Conservation (phyloP, 2,888 invertebrate genomes). For the Ecdyonurus torrentis region DNA sequence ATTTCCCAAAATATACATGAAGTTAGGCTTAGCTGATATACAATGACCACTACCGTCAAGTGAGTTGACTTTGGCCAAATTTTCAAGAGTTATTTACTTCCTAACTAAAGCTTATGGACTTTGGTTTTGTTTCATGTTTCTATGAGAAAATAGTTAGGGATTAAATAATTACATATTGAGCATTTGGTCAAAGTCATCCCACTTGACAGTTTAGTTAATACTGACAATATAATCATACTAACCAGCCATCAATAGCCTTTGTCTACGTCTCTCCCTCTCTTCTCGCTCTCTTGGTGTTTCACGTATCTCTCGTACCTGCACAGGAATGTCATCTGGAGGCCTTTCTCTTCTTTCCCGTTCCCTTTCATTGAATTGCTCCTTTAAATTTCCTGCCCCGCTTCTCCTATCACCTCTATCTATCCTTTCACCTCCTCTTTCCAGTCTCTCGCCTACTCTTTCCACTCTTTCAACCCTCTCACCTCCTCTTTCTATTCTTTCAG, state of each 20-base stretch:
- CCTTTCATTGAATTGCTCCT: constrained; percentile 2
- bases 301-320: constrained; percentile 5
- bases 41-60: no score
- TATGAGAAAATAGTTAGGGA: no score
- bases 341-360: constrained; percentile 9
- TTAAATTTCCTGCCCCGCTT: constrained; percentile 19
- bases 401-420: constrained; percentile 37
- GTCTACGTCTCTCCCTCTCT: constrained; percentile 38
- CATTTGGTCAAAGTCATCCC: no score
- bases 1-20: constrained; percentile 14
- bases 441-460: constrained; percentile 25
- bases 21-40: no score
- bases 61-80: no score
- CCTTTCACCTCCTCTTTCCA: constrained; percentile 16
- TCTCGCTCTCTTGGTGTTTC: constrained; percentile 23
- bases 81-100: no score
- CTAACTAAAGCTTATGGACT: no score
- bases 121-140: no score
- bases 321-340: constrained; percentile 18
- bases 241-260: constrained; percentile 53
- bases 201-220: no score
- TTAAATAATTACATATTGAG: no score
- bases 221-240: no score
- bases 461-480: constrained; percentile 34
- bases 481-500: constrained; percentile 18